Evolutionary conservation across 2,797 vertebrate species (phyloP).

Genomic region (Gymnothorax reevesii): DNA sequence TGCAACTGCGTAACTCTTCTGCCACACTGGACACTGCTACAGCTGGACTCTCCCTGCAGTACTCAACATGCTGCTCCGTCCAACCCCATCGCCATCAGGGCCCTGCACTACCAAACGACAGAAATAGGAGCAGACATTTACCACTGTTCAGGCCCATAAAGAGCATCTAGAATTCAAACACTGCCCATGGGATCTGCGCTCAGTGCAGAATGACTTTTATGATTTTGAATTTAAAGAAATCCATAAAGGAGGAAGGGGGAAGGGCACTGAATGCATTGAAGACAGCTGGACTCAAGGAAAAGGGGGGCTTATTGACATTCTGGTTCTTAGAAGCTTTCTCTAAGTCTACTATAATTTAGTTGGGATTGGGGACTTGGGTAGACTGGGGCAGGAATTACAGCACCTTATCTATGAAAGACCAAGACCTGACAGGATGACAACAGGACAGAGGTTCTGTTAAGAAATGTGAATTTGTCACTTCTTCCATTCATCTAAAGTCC

Average conservation of each 20-base stretch:
- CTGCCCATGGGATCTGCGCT: not conserved
- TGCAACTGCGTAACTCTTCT: not conserved
- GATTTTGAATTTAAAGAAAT: not conserved
- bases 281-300: not conserved
- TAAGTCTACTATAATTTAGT: not conserved
- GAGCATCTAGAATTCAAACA: not conserved
- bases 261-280: not conserved
- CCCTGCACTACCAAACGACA: not conserved
- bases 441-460: slow-evolving; percentile 18
- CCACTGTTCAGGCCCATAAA: not conserved
- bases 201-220: not conserved
- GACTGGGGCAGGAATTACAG: not conserved
- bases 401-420: slow-evolving; percentile 31
- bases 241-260: not conserved
- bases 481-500: slow-evolving; percentile 24
- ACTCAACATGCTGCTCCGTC: not conserved
- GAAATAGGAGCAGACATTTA: not conserved
- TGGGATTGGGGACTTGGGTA: not conserved
- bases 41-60: not conserved
- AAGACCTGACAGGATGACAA: slow-evolving; percentile 27
- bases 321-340: not conserved
- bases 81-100: not conserved
- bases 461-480: slow-evolving; percentile 27
- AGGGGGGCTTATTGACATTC: not conserved
- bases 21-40: not conserved